Evolutionary conservation across 2,113 vertebrate genomes (phyloP), one percentile per base, ranked within the genome.

Genomic region (Rafetus swinhoei): DNA sequence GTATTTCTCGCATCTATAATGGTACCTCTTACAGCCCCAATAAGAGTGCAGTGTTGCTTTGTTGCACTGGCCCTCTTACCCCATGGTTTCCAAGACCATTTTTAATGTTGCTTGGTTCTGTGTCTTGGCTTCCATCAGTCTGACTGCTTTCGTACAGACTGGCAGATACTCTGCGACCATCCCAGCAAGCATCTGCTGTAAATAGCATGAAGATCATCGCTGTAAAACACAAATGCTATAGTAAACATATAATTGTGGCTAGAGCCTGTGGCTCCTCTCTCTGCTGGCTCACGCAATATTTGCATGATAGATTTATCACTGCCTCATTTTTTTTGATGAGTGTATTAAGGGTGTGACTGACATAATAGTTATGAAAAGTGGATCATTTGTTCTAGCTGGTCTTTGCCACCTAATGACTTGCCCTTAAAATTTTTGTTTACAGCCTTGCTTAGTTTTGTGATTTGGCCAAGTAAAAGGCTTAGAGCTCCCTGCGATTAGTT

Each of bases 401-500:
- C 96, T 81, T 92, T 95, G 91, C 90, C 95, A 92, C 92, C 93
- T 95, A 90, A 93, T 96, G 95, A 95, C 86, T 72, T 96, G 82
- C 94, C 96, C 93, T 95, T 93, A 88, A 96, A 97, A 97, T 93
- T 93, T 93, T 93, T 93, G 89, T 97, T 97, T 95, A 94, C 90
- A 92, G 85, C 83, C 82, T 91, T 92, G 7, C 92, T 91, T 95
- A 96, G 95, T 95, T 96, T 91, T 96, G 92, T 95, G 94, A 92
- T 79, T 97, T 96, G 94, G 93, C 96, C 86, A 93, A 96, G 92
- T 59, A 89, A 91, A 69, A 89, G 94, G 87, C 90, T 96, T 93
- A 92, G 94, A 96, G 94, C 93, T 97, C 88, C 88, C 80, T 95
- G 95, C 92, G 96, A 96, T 97, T 97, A 96, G 96, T 94, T 95